A percentile compares a stretch with the other conserved stretches of the same genome.
phyloP scores from a whole-genome alignment of 1,140 invertebrate species.

The Coptotermes formosanus region DNA sequence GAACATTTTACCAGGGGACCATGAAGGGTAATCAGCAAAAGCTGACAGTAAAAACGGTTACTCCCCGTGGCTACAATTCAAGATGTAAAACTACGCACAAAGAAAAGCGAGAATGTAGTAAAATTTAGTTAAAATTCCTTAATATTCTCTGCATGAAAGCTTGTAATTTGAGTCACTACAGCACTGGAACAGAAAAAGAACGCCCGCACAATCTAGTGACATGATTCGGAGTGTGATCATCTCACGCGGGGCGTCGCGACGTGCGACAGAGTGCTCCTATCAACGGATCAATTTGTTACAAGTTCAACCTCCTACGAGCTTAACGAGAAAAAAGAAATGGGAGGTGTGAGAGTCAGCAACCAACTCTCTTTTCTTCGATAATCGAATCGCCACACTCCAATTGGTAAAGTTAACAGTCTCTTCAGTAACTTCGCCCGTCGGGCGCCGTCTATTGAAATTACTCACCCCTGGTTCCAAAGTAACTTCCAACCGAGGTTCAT shows the following conservation, averaged over 20 bases:
- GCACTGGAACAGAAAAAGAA: neutral
- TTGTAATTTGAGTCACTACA: neutral
- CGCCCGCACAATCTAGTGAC: neutral
- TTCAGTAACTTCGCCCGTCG: neutral
- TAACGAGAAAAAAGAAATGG: constrained; percentile 7
- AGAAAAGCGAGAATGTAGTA: no score
- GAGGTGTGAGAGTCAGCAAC: neutral
- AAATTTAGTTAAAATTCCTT: no score
- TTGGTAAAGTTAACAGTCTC: neutral
- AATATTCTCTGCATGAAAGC: neutral
- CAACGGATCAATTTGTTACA: constrained; percentile 1
- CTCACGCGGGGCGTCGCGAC: neutral
- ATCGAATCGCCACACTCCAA: constrained; percentile 13
- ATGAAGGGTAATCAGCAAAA: no score
- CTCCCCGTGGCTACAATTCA: no score
- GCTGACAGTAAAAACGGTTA: no score
- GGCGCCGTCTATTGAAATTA: neutral
- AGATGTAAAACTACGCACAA: no score
- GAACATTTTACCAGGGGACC: no score
- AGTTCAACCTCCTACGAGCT: neutral
- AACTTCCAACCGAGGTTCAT: neutral
- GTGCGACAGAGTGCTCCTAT: neutral
- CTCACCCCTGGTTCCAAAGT: neutral
- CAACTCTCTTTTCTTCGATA: neutral
- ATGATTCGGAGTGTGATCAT: neutral